Base-by-base conservation (phyloP, 2,888 invertebrate species). In the Limenitis camilla region DNA sequence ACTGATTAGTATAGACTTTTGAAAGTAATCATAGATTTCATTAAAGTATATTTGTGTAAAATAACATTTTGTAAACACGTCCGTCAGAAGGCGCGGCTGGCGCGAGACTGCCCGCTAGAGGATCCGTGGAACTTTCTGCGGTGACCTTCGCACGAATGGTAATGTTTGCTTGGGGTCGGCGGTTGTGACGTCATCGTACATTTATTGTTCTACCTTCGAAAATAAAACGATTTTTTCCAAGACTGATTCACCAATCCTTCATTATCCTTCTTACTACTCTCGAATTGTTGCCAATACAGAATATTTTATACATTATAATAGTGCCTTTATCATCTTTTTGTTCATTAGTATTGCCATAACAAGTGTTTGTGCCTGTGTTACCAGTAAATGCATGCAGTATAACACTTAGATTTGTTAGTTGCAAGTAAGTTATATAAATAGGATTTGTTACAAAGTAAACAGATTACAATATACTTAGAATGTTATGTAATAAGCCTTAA, bases 71-170 rank as follows among this genome's bases (percentile, higher is more conserved):
- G n/a, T 19, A 32, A 27, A 35, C 47, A 40, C 59, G 51, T 60
- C 59, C 43, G 51, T 28, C 52, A 59, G 60, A 52, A 55, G 60
- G 61, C 63, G 65, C 59, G 65, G 56, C 41, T 49, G 59, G 56
- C 59, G 59, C 61, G 49, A 59, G 57, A 58, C 68, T 70, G 61
- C 72, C 78, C 64, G 71, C 72, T 63, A 69, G 69, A 52, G 73
- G 66, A 59, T 72, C 77, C 56, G 71, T 77, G 40, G 61, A 64
- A 35, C 69, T 77, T 55, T 74, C 79, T 58, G 67, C 76, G 66
- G 68, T 76, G 70, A 76, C 78, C 52, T 63, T 74, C 38, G 64
- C 69, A 56, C 79, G 81, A 62, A 82, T 83, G 83, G 83, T 82
- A 81, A 65, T 42, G 27, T 40, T 49, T 49, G 57, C 57, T 54